phyloP scores from a whole-genome alignment of 2,113 vertebrate genomes.

The Actenoides lindsayi region DNA sequence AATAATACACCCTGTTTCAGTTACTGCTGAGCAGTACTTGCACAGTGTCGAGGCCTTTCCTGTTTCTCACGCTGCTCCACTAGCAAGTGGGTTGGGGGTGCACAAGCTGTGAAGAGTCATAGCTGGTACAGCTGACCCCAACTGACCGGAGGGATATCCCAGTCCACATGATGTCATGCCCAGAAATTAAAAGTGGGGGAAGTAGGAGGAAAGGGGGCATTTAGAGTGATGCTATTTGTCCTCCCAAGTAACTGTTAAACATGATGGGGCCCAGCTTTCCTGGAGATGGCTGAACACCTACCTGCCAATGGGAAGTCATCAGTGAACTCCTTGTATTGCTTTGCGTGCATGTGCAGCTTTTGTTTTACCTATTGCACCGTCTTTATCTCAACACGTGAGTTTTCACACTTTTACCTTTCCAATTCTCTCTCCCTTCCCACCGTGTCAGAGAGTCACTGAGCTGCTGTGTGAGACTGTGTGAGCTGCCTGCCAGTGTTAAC shows the following conservation, averaged over 20 bases:
- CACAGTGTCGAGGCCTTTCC: neutral
- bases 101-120: neutral
- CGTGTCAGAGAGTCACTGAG: neutral
- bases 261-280: neutral
- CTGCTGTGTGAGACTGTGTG: neutral
- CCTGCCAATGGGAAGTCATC: neutral
- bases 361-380: neutral
- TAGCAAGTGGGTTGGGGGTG: rapidly evolving
- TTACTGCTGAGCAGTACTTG: neutral
- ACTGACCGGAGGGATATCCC: neutral
- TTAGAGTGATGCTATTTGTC: neutral
- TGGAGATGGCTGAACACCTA: neutral
- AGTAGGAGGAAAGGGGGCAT: neutral
- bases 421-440: neutral
- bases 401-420: neutral
- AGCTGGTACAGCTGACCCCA: neutral
- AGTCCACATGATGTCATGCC: neutral
- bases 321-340: neutral
- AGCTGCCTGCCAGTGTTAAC: neutral
- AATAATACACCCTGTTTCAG: neutral
- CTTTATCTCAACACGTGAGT: neutral
- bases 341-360: neutral
- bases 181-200: neutral
- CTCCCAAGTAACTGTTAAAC: neutral
- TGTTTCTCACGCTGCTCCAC: neutral